Base-by-base conservation (phyloP, 35 echinoderm and acorn worm species). In the Heliocidaris tuberculata region DNA sequence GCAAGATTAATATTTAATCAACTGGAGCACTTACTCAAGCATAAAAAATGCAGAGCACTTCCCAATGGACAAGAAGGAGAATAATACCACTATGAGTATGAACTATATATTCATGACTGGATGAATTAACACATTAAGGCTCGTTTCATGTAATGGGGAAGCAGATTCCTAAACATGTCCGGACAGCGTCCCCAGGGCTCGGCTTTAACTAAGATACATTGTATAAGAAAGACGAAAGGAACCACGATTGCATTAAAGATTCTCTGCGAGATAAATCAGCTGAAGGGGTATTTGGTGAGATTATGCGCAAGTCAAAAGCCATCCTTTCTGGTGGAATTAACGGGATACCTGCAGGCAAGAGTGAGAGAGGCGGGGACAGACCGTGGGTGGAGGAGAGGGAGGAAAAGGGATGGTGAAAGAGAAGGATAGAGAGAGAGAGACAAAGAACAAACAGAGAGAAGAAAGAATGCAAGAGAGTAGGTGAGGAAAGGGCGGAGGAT, bases 241-340 rank as follows among this genome's bases (percentile, higher is more conserved):
- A 56, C 52, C 52, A 56, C 52, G 52, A 78, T 78, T 78, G 65
- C 65, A 78, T 78, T 78, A 21, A 78, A 78, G 21, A 78, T 78
- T n/a, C 87, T 89, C 7, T 17, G 31, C 11, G 5, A 24, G 87
- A 89, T 89, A 47, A 47, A 89, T 89, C 87, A 47, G 87, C 87
- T 89, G 6, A 47, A 24, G 87, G 87, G 31, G 87, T 48, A 89
- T 47, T 89, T 47, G 87, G 87, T 48, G 47, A 89, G 87, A 89
- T 89, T 89, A 89, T 89, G 87, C 47, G 12, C 87, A 24, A 89
- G 87, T 89, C 87, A 89, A 89, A 89, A 89, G 87, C 87, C 47
- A 89, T 89, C 87, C 87, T 89, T 48, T 89, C 87, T 48, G 31
- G 87, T 89, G 31, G 87, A 89, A 89, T 89, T 89, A 89, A 89